Base-by-base conservation (phyloP, 2,888 invertebrate species). In the Standfussiana lucernea region DNA sequence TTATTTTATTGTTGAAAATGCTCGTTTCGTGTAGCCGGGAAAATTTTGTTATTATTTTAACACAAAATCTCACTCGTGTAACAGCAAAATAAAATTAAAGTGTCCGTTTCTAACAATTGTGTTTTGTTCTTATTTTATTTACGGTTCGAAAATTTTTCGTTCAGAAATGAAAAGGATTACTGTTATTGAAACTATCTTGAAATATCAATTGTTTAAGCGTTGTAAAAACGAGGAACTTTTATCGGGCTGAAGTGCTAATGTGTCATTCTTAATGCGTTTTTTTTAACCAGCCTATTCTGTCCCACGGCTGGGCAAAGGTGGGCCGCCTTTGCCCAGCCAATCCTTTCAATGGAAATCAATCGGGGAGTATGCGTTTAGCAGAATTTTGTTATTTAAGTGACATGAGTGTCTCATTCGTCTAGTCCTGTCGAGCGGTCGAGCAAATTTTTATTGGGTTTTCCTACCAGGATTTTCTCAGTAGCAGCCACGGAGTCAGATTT, bases 1-100 rank as follows among this genome's bases (percentile, higher is more conserved):
- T 10, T 66, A 28, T 56, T 70, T 70, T 61, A 80, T 32, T 42
- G 45, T 35, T n/a, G 40, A 61, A 70, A 80, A 70, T 61, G n/a
- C 37, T 40, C 78, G 69, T 21, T 59, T 50, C 18, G 68, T 53
- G 65, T 69, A 61, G n/a, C 53, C 8, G 45, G 53, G 4, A 62
- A 67, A 67, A 59, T 75, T 47, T 53, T 66, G 59, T 53, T 75
- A 80, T 74, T 70, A 70, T 69, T 80, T 59, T 74, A 35, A n/a
- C 28, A 69, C 66, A 53, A 47, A 80, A 70, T 56, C 69, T 68
- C 74, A 42, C 35, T 24, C 18, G 40, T 56, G 64, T 42, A 24
- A 10, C 59, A 42, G 56, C 8, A 35, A 79, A 68, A 79, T 74
- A 64, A 73, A 53, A 73, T 72, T 35, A n/a, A 50, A 64, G 13